A percentile compares a stretch with the other conserved stretches of the same genome.
Conservation (phyloP, 2,888 invertebrate genomes). For the Drosophila dives region DNA sequence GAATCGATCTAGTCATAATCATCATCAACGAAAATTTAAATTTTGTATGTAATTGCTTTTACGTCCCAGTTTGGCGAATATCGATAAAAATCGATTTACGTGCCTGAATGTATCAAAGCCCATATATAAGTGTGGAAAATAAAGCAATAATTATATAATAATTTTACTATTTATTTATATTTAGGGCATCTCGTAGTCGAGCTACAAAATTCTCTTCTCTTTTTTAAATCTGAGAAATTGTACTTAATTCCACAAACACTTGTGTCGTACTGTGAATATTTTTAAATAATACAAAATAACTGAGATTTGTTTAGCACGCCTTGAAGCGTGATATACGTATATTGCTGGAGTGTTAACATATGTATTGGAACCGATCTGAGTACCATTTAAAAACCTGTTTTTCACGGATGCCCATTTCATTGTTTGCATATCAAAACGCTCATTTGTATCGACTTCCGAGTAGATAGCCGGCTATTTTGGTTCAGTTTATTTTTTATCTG, state of each 20-base stretch:
- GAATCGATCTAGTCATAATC: background rate
- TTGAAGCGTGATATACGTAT: background rate
- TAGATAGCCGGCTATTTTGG: background rate
- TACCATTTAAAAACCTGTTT: constrained; percentile 50
- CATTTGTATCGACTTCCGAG: background rate
- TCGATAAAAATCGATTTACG: background rate
- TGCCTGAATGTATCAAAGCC: background rate
- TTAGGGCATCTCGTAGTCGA: background rate
- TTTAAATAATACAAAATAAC: background rate
- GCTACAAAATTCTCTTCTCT: background rate
- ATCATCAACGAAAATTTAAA: background rate
- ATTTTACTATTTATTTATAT: background rate
- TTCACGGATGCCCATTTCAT: constrained; percentile 14
- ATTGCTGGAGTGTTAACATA: background rate
- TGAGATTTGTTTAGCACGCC: background rate
- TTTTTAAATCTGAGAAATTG: constrained; percentile 58
- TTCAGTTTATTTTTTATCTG: background rate
- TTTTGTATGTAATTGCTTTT: background rate
- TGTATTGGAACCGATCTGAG: constrained; percentile 6
- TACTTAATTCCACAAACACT: constrained; percentile 36
- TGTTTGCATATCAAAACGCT: constrained; percentile 22
- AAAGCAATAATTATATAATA: background rate
- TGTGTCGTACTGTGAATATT: constrained; percentile 17
- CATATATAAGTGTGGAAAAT: background rate
- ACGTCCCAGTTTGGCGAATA: background rate